phyloP scores from a whole-genome alignment of 2,888 invertebrate genomes.

The Xanthia togata region DNA sequence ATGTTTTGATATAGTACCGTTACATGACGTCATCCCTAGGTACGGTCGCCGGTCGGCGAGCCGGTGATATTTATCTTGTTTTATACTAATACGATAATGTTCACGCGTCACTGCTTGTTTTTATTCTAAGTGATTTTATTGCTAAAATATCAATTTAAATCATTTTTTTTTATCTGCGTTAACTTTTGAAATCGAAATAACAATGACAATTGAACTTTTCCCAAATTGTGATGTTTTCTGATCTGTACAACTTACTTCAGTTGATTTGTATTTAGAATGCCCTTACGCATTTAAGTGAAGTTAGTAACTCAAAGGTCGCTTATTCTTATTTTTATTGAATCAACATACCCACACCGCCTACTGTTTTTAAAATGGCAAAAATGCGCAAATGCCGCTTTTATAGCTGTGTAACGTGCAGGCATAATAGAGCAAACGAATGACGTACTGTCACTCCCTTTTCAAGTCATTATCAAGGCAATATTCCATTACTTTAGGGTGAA shows the following conservation, averaged over 20 bases:
- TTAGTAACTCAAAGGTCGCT: conserved; percentile 7
- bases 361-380: conserved; percentile 21
- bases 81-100: conserved; percentile 29
- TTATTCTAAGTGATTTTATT: conserved; percentile 5
- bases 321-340: conserved; percentile 1
- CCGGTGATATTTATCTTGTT: conserved; percentile 34
- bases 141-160: neutral
- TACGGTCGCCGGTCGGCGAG: conserved; percentile 8
- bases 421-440: no score
- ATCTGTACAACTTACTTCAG: neutral
- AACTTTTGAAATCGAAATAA: neutral
- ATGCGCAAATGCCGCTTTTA: neutral
- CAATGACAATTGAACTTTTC: neutral
- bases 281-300: neutral
- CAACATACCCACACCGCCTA: conserved; percentile 20
- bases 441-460: neutral
- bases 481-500: neutral
- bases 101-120: conserved; percentile 9
- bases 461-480: neutral
- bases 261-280: neutral
- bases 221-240: neutral
- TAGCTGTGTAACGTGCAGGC: neutral
- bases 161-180: neutral
- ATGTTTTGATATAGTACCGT: conserved; percentile 56
- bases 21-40: conserved; percentile 62